Evolutionary conservation across 2,888 invertebrate genomes (phyloP), one percentile per base, ranked within the genome.

Genomic region (Chrysolina haemoptera): DNA sequence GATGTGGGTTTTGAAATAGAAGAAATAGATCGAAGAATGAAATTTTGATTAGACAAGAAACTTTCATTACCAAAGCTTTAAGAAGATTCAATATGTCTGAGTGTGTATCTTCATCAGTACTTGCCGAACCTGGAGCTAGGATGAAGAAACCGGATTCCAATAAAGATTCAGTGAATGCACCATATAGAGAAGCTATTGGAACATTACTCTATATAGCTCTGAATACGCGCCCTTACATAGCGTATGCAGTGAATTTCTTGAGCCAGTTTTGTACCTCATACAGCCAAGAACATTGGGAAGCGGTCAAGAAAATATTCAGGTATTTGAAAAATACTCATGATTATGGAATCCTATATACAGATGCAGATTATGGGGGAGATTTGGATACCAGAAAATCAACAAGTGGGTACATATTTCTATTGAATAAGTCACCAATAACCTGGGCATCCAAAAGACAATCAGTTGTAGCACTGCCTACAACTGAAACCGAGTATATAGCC

Each of bases 91-190:
- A 41, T 14, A 41, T 68, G 59, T 20, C 20, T 9, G 59, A 68
- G 40, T 68, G 53, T 59, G 59, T 59, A 18, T 18, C 41, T 12
- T 43, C 43, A 16, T 59, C 59, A 20, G 50, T 41, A n/a, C 59
- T 59, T 53, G 59, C 59, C 43, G 55, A 68, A 68, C 59, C 59
- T 59, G 22, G 59, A 68, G 59, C 41, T 68, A 35, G 14, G 53
- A 27, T 53, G 53, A 53, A 53, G 18, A 3, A 20, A 16, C 16
- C 16, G 10, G n/a, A 16, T 50, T 53, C 12, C 20, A 50, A 64
- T 43, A 35, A 12, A 40, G 64, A 64, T 64, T 18, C 43, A 12
- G 27, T 27, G 27, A 27, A 27, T 27, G n/a, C 27, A 11, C 5
- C 63, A 14, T 40, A 40, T 63, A 35, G 55, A 16, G 27, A 68